Base-by-base conservation (phyloP, 2,888 invertebrate species). In the Dromius quadrimaculatus region DNA sequence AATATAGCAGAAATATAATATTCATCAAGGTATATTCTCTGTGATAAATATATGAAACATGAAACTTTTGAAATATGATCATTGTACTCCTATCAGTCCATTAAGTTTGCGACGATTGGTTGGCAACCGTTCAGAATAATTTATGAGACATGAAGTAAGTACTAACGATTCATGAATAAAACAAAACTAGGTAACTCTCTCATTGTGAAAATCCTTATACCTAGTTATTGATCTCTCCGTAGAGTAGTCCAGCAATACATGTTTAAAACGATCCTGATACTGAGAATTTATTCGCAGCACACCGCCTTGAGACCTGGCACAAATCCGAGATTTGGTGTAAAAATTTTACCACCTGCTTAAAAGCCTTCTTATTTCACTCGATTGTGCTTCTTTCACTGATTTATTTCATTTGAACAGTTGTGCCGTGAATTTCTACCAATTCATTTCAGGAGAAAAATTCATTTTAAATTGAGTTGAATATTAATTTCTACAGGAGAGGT, bases 191-290 rank as follows among this genome's bases (percentile, higher is more conserved):
- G n/a, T n/a, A n/a, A n/a, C n/a, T n/a, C n/a, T n/a, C n/a, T n/a
- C n/a, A n/a, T n/a, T n/a, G n/a, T n/a, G n/a, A n/a, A n/a, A n/a
- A n/a, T n/a, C n/a, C n/a, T n/a, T n/a, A n/a, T n/a, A n/a, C n/a
- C n/a, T 54, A 54, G 13, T 41, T 54, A 54, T 54, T 54, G 50
- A 54, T 54, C 50, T 28, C 15, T 28, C 28, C 23, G 41, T 41
- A 41, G 50, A 28, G 15, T 54, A 9, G 15, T 6, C 13, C 23
- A 54, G 23, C 28, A 28, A 4, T 54, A 54, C 50, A 54, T 54
- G 28, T 54, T 54, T 54, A 54, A 54, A 54, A 54, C 28, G 50
- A 54, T 54, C 28, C 28, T 28, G 50, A 54, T 54, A 28, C 50
- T 0, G 2, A 2, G 28, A 28, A 54, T 54, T 54, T 54, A 54